Percentiles rank a stretch among this genome's conserved stretches.
phyloP scores from a whole-genome alignment of 2,797 vertebrate genomes.

The Salarias fasciatus region DNA sequence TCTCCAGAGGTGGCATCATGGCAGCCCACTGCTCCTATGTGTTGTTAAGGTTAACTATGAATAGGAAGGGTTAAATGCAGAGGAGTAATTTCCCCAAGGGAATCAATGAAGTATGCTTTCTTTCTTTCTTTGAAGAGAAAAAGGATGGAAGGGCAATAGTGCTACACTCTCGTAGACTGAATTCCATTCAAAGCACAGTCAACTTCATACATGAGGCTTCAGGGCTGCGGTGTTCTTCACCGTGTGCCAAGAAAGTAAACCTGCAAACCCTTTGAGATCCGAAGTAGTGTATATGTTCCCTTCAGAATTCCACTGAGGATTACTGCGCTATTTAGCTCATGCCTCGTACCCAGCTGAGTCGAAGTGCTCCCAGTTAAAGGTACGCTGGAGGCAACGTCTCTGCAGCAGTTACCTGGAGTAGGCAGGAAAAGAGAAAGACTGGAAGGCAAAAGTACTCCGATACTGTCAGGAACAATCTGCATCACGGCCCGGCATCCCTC shows the following conservation, averaged over 20 bases:
- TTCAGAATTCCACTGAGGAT: slow-evolving; percentile 58
- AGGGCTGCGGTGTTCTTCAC: slow-evolving; percentile 49
- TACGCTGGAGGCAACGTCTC: slow-evolving; percentile 58
- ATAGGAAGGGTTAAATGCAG: too few relatives aligned
- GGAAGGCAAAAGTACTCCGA: slow-evolving; percentile 53
- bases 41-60: too few relatives aligned
- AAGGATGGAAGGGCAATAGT: slow-evolving; percentile 10
- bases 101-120: too few relatives aligned
- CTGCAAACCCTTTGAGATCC: slow-evolving; percentile 61
- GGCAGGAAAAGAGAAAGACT: slow-evolving; percentile 43
- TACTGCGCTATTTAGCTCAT: slow-evolving; percentile 66
- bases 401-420: slow-evolving; percentile 39
- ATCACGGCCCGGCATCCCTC: slow-evolving; percentile 52
- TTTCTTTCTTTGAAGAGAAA: slow-evolving; percentile 6
- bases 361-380: slow-evolving; percentile 59
- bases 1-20: too few relatives aligned
- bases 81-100: too few relatives aligned
- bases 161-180: slow-evolving; percentile 8
- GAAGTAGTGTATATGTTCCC: slow-evolving; percentile 46
- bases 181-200: slow-evolving; percentile 39
- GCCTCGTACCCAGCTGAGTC: slow-evolving; percentile 61
- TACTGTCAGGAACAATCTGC: slow-evolving; percentile 69
- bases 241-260: slow-evolving; percentile 60
- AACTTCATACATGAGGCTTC: slow-evolving; percentile 40
- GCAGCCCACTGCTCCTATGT: too few relatives aligned